A percentile compares a stretch with the other conserved stretches of the same genome.
Conservation (phyloP, 2,797 vertebrate genomes). For the Girardinus metallicus region DNA sequence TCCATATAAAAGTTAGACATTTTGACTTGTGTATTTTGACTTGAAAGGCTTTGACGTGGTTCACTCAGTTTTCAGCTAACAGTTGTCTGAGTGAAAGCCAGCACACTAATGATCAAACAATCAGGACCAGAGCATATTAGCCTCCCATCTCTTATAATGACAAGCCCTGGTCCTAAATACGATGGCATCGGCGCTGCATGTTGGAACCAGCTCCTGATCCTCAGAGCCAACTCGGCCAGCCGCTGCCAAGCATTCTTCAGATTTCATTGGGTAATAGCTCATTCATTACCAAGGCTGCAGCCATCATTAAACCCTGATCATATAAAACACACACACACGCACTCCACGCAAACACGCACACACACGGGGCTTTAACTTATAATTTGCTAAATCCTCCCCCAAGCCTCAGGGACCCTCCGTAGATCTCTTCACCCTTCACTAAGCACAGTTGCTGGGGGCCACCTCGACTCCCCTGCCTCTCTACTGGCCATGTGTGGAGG, state of each 20-base stretch:
- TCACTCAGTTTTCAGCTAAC: slow-evolving; percentile 33
- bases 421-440: slow-evolving; percentile 60
- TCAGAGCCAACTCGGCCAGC: slow-evolving; percentile 61
- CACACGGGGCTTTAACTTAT: slow-evolving; percentile 41
- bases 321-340: slow-evolving; percentile 39
- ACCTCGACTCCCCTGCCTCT: slow-evolving; percentile 28
- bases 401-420: slow-evolving; percentile 38
- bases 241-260: slow-evolving; percentile 76
- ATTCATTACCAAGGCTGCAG: slow-evolving; percentile 71
- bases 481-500: slow-evolving; percentile 53
- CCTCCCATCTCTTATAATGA: slow-evolving; percentile 53
- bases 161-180: slow-evolving; percentile 61
- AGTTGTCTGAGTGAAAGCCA: slow-evolving; percentile 51
- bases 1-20: not conserved
- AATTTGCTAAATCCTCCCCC: slow-evolving; percentile 52
- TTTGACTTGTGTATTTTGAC: not conserved
- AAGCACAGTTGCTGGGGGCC: slow-evolving; percentile 61
- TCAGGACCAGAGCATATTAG: slow-evolving; percentile 61
- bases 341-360: slow-evolving; percentile 27
- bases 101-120: slow-evolving; percentile 68
- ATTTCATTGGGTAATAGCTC: slow-evolving; percentile 80
- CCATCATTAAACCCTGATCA: slow-evolving; percentile 66
- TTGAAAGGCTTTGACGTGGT: slow-evolving; percentile 19
- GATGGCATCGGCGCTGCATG: slow-evolving; percentile 67
- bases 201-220: slow-evolving; percentile 62